Base-by-base conservation (phyloP, 2,113 vertebrate genomes). In the Mesoclemmys tuberculata region DNA sequence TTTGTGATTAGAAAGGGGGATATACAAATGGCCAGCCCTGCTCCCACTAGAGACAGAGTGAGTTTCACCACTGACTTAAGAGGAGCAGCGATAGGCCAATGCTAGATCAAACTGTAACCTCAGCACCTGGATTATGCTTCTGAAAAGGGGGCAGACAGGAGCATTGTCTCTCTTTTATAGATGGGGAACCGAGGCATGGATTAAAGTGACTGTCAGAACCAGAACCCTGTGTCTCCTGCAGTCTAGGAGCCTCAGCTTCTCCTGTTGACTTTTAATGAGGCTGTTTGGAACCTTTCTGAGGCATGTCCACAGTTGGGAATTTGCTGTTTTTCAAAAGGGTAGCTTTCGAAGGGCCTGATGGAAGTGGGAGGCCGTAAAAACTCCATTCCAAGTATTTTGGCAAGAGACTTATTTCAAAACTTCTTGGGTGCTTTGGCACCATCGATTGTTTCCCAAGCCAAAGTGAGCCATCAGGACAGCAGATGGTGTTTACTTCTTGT, bases 401-500 rank as follows among this genome's bases (percentile, higher is more conserved):
- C 93, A 95, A 92, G 88, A 89, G 94, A 38, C 56, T 94, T 79
- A 74, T 91, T 83, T 24, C 96, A 90, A 95, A 93, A 97, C 90
- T 90, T 94, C 95, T 90, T 96, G 96, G 94, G 91, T 97, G 95
- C 95, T 68, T 96, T 96, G 96, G 95, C 96, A 95, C 93, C 21
- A 11, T 77, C 8, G 5, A 83, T 93, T 96, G 95, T 93, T 95
- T 97, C 97, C 92, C 95, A 97, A 90, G 85, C 85, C 83, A 0
- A 68, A 96, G 93, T 54, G 92, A 98, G 87, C 97, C 98, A 98
- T 98, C 97, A 97, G 98, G 96, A 89, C 93, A 93, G 92, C 98
- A 98, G 97, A 98, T 98, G 98, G 97, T 98, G 96, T 97, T 98
- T 98, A 98, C 96, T 98, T 95, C 97, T 96, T 96, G 96, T 98